Evolutionary conservation across 2,113 vertebrate genomes (phyloP).

Genomic region (Clupea harengus): DNA sequence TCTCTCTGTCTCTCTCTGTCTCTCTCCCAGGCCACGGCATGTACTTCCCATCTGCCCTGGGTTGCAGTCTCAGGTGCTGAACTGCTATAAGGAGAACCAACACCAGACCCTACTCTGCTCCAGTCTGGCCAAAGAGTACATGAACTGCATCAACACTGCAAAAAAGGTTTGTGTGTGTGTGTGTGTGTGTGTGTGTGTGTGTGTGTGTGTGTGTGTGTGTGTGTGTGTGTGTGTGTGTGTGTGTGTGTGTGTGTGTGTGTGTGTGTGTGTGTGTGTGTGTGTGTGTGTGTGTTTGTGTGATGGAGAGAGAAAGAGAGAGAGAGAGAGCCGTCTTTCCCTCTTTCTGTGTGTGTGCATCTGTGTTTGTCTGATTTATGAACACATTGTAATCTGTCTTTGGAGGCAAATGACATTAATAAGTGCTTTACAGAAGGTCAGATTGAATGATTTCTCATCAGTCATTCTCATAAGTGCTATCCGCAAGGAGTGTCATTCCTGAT

Average conservation of each 20-base stretch:
- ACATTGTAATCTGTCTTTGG: background rate
- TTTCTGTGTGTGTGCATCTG: background rate
- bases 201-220: background rate
- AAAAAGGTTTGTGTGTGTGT: conserved; percentile 74
- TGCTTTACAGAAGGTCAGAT: background rate
- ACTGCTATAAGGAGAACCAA: conserved; percentile 83
- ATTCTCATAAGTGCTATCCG: background rate
- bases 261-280: background rate
- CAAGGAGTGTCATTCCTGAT: background rate
- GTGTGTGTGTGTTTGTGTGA: background rate
- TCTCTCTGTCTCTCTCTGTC: background rate
- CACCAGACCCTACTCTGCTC: conserved; percentile 86
- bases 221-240: background rate
- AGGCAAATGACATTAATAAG: background rate
- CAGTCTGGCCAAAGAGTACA: conserved; percentile 84
- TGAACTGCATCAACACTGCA: conserved; percentile 82
- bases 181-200: conserved; percentile 17
- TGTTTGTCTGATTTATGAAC: background rate
- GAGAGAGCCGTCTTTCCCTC: background rate
- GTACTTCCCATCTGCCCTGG: conserved; percentile 76
- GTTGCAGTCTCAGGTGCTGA: conserved; percentile 84
- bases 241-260: background rate
- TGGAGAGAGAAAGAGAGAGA: no score
- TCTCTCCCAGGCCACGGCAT: conserved; percentile 65
- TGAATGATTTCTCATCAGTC: background rate